Evolutionary conservation across 2,888 invertebrate species (phyloP).

Genomic region (Acanthosepion esculentum): DNA sequence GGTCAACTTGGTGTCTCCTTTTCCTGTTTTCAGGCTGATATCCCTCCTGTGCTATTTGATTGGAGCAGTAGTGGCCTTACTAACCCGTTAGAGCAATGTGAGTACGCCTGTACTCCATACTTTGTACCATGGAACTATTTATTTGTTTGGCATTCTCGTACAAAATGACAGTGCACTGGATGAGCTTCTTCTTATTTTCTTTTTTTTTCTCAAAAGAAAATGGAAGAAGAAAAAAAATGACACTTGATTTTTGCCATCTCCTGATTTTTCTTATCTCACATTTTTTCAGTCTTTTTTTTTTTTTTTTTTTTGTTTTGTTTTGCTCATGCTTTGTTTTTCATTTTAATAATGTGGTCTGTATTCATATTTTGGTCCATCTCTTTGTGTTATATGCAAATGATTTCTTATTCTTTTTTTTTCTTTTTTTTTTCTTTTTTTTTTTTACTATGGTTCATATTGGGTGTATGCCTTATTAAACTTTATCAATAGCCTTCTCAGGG

Average conservation of each 20-base stretch:
- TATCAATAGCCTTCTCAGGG: not conserved
- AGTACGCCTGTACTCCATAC: constrained; percentile 41
- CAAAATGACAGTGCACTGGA: not conserved
- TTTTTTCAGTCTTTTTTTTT: not conserved
- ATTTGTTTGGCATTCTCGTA: not conserved
- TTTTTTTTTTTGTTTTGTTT: not conserved
- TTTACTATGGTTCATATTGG: not conserved
- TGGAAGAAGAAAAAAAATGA: not conserved
- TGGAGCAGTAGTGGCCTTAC: constrained; percentile 84
- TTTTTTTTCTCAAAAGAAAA: not conserved
- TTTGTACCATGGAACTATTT: not conserved
- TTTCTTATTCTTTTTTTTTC: not conserved
- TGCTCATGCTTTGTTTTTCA: not conserved
- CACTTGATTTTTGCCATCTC: not conserved
- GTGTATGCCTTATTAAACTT: not conserved
- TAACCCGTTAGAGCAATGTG: constrained; percentile 80
- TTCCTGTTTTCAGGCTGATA: constrained; percentile 63
- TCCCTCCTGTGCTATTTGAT: constrained; percentile 80
- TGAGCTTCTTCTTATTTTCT: not conserved
- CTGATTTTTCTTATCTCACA: not conserved
- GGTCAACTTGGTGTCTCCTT: constrained; percentile 25
- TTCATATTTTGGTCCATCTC: no score
- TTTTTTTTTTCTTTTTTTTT: not conserved
- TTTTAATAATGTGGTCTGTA: not conserved
- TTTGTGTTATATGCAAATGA: constrained; percentile 6